Evolutionary conservation across 2,797 vertebrate species (phyloP), one percentile per base, ranked within the genome.

Genomic region (Rhinichthys osculus): DNA sequence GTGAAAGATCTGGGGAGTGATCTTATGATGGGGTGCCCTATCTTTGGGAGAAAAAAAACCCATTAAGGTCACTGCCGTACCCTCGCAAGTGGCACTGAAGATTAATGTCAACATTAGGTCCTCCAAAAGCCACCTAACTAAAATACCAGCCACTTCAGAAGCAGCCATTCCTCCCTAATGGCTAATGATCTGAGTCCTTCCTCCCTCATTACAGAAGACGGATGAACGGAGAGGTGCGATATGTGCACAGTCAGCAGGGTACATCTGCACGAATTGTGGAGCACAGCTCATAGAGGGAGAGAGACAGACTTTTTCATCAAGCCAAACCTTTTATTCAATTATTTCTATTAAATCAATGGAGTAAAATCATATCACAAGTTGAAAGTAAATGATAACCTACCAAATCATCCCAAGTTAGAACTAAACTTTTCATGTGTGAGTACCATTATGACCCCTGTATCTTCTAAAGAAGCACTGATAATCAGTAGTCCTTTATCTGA

Each of bases 151-250:
- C 67, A 77, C 87, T 87, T 85, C 81, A 82, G 67, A 87, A 88
- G 69, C 87, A 90, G 88, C 72, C 67, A 84, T 84, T 87, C 70
- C 79, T 88, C 83, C 83, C 87, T 88, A 91, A 90, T 83, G 83
- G 82, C 87, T 92, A 92, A 92, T 91, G 90, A 92, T 90, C 88
- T 76, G 85, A 86, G 87, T 88, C 86, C 87, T 78, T 82, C 87
- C 86, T 88, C 73, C 82, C 89, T 89, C 90, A 91, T 90, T 91
- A 91, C 84, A 88, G 80, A 88, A 88, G 88, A 92, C 84, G 64
- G 89, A 91, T 89, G 86, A 84, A 80, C 66, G 80, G 82, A 85
- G 82, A 79, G 84, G 76, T 83, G 86, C 54, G 66, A 77, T 83
- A 85, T 86, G 87, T 91, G 90, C 89, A 89, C 66, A 89, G 86